Conservation (phyloP, 2,888 invertebrate species). For the Drosophila picticornis region DNA sequence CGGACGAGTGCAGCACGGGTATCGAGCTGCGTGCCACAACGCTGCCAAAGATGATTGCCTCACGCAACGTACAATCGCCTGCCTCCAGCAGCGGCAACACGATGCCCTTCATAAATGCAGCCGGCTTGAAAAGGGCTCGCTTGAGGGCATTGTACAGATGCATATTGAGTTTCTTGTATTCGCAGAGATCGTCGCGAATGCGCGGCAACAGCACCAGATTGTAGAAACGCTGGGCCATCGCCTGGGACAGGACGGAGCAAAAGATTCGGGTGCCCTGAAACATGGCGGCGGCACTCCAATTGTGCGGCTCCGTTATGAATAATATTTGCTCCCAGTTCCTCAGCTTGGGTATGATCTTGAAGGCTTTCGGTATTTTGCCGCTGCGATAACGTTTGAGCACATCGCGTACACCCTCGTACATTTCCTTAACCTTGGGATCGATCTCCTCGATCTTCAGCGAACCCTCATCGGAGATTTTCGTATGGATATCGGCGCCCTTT, state of each 20-base stretch:
- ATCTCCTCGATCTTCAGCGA: conserved; percentile 92
- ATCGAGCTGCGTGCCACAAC: conserved; percentile 96
- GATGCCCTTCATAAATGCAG: conserved; percentile 98
- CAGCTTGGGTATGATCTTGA: conserved; percentile 97
- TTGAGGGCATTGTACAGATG: conserved; percentile 97
- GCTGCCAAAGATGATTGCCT: conserved; percentile 97
- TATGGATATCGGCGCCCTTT: conserved; percentile 95
- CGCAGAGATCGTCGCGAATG: conserved; percentile 96
- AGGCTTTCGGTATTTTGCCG: conserved; percentile 98
- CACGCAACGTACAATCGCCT: conserved; percentile 97
- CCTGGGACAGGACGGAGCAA: conserved; percentile 97
- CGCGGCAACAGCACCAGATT: conserved; percentile 96
- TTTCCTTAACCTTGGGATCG: conserved; percentile 92
- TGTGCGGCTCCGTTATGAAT: conserved; percentile 94
- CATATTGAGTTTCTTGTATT: conserved; percentile 97
- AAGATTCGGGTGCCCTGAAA: conserved; percentile 95
- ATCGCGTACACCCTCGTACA: conserved; percentile 96
- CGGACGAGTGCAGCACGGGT: conserved; percentile 97
- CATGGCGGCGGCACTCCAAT: conserved; percentile 99
- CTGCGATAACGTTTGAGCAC: conserved; percentile 95
- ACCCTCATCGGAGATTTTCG: conserved; percentile 92
- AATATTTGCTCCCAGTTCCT: conserved; percentile 97
- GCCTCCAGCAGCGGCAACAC: conserved; percentile 91
- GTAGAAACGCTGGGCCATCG: conserved; percentile 98
- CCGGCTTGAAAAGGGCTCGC: conserved; percentile 98